Evolutionary conservation across 2,888 invertebrate species (phyloP), one percentile per base, ranked within the genome.

Genomic region (Carcina quercana): DNA sequence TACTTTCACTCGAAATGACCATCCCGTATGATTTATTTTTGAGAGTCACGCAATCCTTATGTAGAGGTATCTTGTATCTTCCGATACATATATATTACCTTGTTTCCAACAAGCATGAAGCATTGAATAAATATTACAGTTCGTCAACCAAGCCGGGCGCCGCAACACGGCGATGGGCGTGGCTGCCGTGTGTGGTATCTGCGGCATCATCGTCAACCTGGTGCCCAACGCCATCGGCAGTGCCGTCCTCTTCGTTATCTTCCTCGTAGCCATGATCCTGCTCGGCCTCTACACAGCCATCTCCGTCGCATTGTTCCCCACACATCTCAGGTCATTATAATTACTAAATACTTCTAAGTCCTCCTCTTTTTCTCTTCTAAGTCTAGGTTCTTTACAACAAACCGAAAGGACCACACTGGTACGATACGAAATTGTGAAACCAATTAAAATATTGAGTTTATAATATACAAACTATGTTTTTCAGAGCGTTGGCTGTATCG

Each of bases 191-290:
- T 86, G 87, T 6, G 87, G 88, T 1, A 15, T 75, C 0, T 76
- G 86, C 25, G 86, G 88, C 0, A 70, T 86, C 4, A 53, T 82
- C 2, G 79, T 90, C 15, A 89, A 90, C 57, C 86, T 87, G 65
- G 66, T 88, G 1, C 78, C 75, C n/a, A 83, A 86, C 15, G 86
- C 89, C 5, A 56, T 79, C 15, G 79, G 87, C 44, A 86, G 88
- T 40, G 74, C 88, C 0, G 57, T 87, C 1, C 69, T 89, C 1
- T 64, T 86, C 40, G 64, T 66, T 1, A 10, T 84, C 1, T 68
- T 73, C 27, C 55, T 82, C 36, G 49, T 69, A 34, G 72, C 82
- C 1, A 68, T 84, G 28, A 63, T 85, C 21, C 72, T 78, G 6
- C 40, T 79, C 3, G 86, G 86, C 1, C 40, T 86, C 19, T 75